Percentiles rank a stretch among this genome's conserved stretches.
phyloP scores from a whole-genome alignment of 2,888 invertebrate genomes.

The Steromphala cineraria region DNA sequence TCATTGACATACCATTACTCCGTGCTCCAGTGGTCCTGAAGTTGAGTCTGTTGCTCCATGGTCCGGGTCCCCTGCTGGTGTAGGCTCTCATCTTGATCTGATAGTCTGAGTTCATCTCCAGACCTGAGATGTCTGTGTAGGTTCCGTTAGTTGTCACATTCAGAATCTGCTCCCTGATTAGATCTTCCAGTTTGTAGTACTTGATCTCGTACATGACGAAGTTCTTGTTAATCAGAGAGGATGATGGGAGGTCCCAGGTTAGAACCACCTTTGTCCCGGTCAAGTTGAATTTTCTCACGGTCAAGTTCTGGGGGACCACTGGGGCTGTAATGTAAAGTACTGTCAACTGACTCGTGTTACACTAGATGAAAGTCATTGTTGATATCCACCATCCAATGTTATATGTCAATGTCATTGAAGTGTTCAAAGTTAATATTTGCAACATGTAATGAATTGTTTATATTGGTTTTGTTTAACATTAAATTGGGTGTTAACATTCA shows the following conservation, averaged over 20 bases:
- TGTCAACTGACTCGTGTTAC: no score
- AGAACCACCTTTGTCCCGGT: conserved; percentile 80
- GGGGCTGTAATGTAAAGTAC: conserved; percentile 70
- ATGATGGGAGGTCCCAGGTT: conserved; percentile 81
- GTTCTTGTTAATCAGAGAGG: conserved; percentile 93
- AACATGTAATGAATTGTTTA: no score
- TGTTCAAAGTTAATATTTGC: no score
- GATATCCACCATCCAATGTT: no score
- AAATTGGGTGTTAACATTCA: no score
- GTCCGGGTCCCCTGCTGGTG: conserved; percentile 92
- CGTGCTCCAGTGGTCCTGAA: conserved; percentile 69
- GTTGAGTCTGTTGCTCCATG: conserved; percentile 89
- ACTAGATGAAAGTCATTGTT: no score
- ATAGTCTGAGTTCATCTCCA: conserved; percentile 96
- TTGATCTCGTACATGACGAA: conserved; percentile 94
- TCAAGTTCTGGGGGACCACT: conserved; percentile 75
- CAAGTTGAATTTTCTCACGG: conserved; percentile 92
- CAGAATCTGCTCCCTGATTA: conserved; percentile 61
- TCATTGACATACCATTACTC: conserved; percentile 58
- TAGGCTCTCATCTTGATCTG: conserved; percentile 94
- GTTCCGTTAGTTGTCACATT: conserved; percentile 66
- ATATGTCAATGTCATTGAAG: no score
- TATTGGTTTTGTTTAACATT: no score
- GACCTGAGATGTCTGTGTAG: conserved; percentile 68
- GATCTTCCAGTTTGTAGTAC: conserved; percentile 81